Evolutionary conservation across 2,888 invertebrate genomes (phyloP).

Genomic region (Chirona hameri): DNA sequence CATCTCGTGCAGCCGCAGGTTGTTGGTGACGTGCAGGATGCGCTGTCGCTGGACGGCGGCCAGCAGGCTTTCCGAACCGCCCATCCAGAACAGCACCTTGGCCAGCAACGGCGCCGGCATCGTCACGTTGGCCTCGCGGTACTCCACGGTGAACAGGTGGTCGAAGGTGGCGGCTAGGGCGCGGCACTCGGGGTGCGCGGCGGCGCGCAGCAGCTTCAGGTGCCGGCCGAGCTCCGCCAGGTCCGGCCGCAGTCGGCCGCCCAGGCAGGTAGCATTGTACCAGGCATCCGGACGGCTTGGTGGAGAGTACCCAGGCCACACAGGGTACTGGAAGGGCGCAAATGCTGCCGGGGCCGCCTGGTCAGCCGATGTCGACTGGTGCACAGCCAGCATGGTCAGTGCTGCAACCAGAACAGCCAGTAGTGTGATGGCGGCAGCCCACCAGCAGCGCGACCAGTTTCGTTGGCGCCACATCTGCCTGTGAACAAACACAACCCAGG

Average conservation of each 20-base stretch:
- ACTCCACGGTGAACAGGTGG: conserved; percentile 30
- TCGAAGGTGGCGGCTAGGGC: not conserved
- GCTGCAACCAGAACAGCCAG: too few species aligned
- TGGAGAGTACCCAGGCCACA: not conserved
- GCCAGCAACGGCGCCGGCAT: conserved; percentile 30
- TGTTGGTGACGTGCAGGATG: conserved; percentile 35
- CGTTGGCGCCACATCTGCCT: too few species aligned
- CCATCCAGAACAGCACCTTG: conserved; percentile 33
- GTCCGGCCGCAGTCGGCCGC: conserved; percentile 3
- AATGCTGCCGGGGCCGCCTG: too few species aligned
- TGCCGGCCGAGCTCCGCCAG: conserved; percentile 24
- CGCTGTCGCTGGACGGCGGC: conserved; percentile 30
- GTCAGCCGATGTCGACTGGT: too few species aligned
- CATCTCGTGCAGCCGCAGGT: conserved; percentile 32
- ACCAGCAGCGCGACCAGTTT: too few species aligned
- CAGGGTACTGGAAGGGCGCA: not conserved
- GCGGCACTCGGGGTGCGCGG: conserved; percentile 22
- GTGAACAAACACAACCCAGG: too few species aligned
- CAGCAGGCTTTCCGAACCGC: conserved; percentile 1
- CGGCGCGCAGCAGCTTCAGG: not conserved
- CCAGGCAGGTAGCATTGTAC: conserved; percentile 28
- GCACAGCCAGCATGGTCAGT: too few species aligned
- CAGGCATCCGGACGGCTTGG: conserved; percentile 24
- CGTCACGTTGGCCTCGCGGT: conserved; percentile 8
- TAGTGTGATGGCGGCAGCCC: too few species aligned